These are phyloP conservation scores for Sciurus vulgaris DNA, from an alignment of 2,797 vertebrate species.

Conservation along the genomic window DNA sequence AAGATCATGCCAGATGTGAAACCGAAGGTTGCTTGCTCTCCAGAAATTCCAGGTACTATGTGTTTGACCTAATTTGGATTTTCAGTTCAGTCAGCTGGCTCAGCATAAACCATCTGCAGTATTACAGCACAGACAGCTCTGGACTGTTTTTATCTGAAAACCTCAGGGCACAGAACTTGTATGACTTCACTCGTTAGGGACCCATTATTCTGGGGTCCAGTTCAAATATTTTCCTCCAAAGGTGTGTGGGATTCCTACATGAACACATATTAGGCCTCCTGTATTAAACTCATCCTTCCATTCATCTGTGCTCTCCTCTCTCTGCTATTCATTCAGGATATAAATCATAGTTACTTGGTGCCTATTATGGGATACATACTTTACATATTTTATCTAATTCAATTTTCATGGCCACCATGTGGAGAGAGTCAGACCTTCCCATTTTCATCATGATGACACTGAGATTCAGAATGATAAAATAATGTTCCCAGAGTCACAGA, in stretches of 20 bases:
- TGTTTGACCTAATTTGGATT: neutral
- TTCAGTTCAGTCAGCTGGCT: neutral
- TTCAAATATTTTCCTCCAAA: neutral
- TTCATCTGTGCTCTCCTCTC: neutral
- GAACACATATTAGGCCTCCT: neutral
- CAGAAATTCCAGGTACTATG: neutral
- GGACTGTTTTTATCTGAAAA: neutral
- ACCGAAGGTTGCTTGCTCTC: neutral
- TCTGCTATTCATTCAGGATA: neutral
- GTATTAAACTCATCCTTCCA: neutral
- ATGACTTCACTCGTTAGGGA: too few species aligned
- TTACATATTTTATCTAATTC: neutral
- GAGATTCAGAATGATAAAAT: neutral
- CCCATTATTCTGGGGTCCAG: neutral
- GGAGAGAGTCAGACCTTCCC: neutral
- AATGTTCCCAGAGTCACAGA: neutral
- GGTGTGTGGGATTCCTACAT: rapidly evolving
- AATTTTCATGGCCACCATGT: neutral
- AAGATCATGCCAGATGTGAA: neutral
- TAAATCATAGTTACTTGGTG: neutral
- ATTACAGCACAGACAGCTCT: neutral
- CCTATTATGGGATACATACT: neutral
- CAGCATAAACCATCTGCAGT: neutral
- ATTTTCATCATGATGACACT: neutral
- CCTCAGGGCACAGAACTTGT: neutral